These are phyloP conservation scores for Malaclemys terrapin DNA, from an alignment of 2,113 vertebrate genomes.

Conservation along the genomic window DNA sequence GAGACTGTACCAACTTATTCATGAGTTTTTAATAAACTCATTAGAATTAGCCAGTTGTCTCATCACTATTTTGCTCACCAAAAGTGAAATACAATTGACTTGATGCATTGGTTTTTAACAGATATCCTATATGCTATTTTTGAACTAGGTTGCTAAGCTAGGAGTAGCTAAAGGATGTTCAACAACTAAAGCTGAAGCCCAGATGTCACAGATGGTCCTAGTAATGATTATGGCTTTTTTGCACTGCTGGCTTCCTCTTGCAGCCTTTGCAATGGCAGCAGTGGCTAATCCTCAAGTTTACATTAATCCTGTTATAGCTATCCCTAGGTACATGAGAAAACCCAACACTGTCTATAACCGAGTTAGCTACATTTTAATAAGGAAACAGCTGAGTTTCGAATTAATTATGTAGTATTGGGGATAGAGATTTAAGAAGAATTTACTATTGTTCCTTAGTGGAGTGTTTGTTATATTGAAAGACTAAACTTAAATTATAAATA, in stretches of 20 bases:
- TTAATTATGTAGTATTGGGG: not conserved
- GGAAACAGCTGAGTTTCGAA: slow-evolving; percentile 73
- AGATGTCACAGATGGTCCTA: slow-evolving; percentile 71
- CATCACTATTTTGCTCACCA: not conserved
- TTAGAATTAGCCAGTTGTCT: slow-evolving; percentile 2
- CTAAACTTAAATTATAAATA: not conserved
- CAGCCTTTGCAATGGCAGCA: slow-evolving; percentile 69
- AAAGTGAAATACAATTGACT: not conserved
- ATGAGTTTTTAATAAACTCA: not conserved
- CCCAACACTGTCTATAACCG: slow-evolving; percentile 78
- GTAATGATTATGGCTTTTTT: slow-evolving; percentile 77
- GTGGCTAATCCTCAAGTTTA: slow-evolving; percentile 63
- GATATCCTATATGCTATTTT: not conserved
- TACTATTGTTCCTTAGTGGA: not conserved
- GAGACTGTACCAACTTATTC: not conserved
- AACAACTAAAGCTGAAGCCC: slow-evolving; percentile 69
- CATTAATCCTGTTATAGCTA: slow-evolving; percentile 64
- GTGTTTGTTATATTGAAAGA: not conserved
- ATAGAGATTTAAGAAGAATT: not conserved
- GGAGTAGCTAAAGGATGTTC: slow-evolving; percentile 70
- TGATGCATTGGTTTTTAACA: not conserved
- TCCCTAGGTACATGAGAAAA: slow-evolving; percentile 78
- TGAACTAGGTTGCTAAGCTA: slow-evolving; percentile 71
- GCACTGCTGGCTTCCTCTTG: slow-evolving; percentile 77
- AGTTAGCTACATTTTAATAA: slow-evolving; percentile 80